Base-by-base conservation (phyloP, 1,140 invertebrate species). In the Pinna nobilis region DNA sequence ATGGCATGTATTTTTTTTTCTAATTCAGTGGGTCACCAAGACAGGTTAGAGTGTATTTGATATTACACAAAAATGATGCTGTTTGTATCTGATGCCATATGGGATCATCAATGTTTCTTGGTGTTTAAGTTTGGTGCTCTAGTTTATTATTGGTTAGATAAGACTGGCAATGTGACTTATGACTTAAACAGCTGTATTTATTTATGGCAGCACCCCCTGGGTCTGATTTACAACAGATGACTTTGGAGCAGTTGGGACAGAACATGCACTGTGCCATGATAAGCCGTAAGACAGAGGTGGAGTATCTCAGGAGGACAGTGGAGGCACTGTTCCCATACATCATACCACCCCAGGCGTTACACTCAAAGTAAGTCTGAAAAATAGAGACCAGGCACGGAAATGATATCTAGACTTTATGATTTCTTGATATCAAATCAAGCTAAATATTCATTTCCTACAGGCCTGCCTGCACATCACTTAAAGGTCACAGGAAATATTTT, bases 221-320 rank as follows among this genome's bases (percentile, higher is more conserved):
- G 53, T 63, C 74, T 70, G 87, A 87, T 74, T 23, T 86, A 11
- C 90, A 93, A 79, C 90, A 92, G 75, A 88, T 90, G 41, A 88
- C 91, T 3, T 81, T 91, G 6, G 90, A 91, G 66, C 91, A 91
- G 78, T 85, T 93, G 20, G 92, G 92, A 2, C 87, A 90, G 35
- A 89, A 91, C 74, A 84, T 94, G n/a, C 95, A 95, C 88, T 91
- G 92, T 49, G 94, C 94, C 9, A 91, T 93, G 51, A 91, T 91
- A 66, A 94, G 91, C 74, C 86, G 94, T 9, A 89, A 92, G 51
- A 91, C 92, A 35, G 94, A 95, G 86, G 81, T 95, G 15, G 91
- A 92, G 74, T 96, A 95, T 85, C 88, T 96, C 18, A 87, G 92
- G 28, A 90, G 92, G 71, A 75, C 95, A 25, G 91, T 92, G 0